Percentiles rank a stretch among this genome's conserved stretches.
These are phyloP conservation scores for Zelleria hepariella DNA, from an alignment of 2,888 invertebrate species.

Conservation along the genomic window DNA sequence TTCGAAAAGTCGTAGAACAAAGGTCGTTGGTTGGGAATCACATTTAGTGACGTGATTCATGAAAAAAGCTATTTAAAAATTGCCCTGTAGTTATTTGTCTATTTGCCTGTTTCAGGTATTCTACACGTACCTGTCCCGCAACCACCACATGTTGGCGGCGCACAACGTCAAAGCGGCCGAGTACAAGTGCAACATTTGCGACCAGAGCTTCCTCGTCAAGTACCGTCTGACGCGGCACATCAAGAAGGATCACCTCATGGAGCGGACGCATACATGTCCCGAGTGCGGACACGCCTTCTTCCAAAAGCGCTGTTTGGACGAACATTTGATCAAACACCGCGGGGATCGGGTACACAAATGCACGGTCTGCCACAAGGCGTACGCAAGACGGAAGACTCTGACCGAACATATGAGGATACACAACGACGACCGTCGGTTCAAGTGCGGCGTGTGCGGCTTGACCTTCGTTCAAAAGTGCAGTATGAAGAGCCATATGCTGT, in stretches of 20 bases:
- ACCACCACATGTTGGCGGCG: constrained; percentile 48
- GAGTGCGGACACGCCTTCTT: constrained; percentile 58
- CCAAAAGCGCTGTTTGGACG: constrained; percentile 50
- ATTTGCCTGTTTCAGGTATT: too few species aligned
- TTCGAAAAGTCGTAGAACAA: too few species aligned
- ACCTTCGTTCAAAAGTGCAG: constrained; percentile 59
- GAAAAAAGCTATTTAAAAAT: too few species aligned
- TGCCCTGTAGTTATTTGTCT: too few species aligned
- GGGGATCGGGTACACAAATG: constrained; percentile 54
- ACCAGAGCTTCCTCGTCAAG: constrained; percentile 50
- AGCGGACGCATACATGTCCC: constrained; percentile 44
- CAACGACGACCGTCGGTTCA: constrained; percentile 54
- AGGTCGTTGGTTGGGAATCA: too few species aligned
- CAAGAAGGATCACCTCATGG: constrained; percentile 54
- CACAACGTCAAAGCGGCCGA: constrained; percentile 47
- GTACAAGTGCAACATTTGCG: constrained; percentile 58
- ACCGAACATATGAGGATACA: constrained; percentile 61
- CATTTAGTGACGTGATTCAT: too few species aligned
- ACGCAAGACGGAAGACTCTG: constrained; percentile 54
- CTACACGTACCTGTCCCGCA: constrained; percentile 52
- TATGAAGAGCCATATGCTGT: constrained; percentile 56
- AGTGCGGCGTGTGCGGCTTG: constrained; percentile 44
- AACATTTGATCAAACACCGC: constrained; percentile 58
- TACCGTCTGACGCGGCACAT: constrained; percentile 54
- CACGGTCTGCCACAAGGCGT: constrained; percentile 46